Percentiles rank a stretch among this genome's conserved stretches.
Evolutionary conservation across 2,113 vertebrate genomes (phyloP).

Genomic region (Gobiocypris rarus): DNA sequence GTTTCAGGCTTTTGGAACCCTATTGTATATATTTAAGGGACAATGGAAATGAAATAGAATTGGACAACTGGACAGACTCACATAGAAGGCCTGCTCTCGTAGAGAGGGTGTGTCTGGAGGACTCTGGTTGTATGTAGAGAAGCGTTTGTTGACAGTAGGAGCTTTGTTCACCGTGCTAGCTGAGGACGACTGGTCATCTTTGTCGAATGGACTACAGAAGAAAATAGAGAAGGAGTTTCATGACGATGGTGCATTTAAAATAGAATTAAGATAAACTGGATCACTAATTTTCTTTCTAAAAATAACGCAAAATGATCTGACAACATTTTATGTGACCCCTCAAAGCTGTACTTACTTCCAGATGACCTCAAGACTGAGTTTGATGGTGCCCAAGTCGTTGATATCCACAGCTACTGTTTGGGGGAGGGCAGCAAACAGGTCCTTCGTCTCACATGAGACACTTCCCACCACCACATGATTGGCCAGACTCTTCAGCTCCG

Average conservation of each 20-base stretch:
- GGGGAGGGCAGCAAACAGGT: slow-evolving; percentile 90
- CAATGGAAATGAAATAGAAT: no score
- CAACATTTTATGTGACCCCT: neutral
- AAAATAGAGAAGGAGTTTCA: neutral
- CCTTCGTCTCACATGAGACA: slow-evolving; percentile 95
- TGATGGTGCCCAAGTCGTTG: slow-evolving; percentile 95
- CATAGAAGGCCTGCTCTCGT: slow-evolving; percentile 97
- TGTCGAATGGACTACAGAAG: slow-evolving; percentile 89
- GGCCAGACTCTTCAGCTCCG: slow-evolving; percentile 92
- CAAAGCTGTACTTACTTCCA: slow-evolving; percentile 87
- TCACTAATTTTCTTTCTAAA: neutral
- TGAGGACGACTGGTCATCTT: slow-evolving; percentile 87
- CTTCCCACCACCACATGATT: slow-evolving; percentile 95
- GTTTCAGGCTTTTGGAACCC: neutral
- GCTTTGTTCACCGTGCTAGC: slow-evolving; percentile 87
- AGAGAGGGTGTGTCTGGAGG: slow-evolving; percentile 91
- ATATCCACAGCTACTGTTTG: slow-evolving; percentile 96
- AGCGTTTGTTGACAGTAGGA: slow-evolving; percentile 89
- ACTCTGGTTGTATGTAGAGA: slow-evolving; percentile 93
- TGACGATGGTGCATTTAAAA: neutral
- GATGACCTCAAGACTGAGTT: slow-evolving; percentile 93
- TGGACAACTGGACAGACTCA: slow-evolving; percentile 75
- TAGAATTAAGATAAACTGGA: neutral
- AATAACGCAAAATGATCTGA: neutral
- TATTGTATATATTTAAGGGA: neutral